Base-by-base conservation (phyloP, 2,888 invertebrate genomes). In the Trissolcus brochymenae region DNA sequence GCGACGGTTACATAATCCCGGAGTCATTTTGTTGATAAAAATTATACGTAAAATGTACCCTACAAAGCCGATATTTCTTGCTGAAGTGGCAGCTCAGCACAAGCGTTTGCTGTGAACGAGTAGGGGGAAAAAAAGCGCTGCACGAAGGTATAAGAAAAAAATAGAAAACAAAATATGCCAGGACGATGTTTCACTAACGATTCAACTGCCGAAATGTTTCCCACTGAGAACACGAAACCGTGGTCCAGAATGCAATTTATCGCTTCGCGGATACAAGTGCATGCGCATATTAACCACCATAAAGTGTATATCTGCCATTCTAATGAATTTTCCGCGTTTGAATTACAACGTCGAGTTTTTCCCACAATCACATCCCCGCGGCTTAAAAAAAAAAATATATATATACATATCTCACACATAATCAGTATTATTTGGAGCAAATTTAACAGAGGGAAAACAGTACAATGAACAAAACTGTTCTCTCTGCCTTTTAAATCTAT, bases 261-360 rank as follows among this genome's bases (percentile, higher is more conserved):
- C 61, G 66, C 40, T 2, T 21, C 54, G 65, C 56, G 53, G 41
- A 55, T 59, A 65, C 64, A 43, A 19, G 49, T 53, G 59, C 72
- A 54, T 60, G 66, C 60, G 61, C 66, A 61, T 66, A 73, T 73
- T 73, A 54, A 56, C 66, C 66, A 56, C 66, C 66, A 73, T 73
- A 73, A 73, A 73, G 51, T 66, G 61, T 60, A 66, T 61, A 73
- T 61, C 61, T 54, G 56, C 19, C 66, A 56, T 50, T 60, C 60
- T 66, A 66, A 73, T 73, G 73, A 66, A 73, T 66, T 73, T 66
- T 56, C 60, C 61, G 19, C 19, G 56, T 66, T 66, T 43, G 61
- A 66, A 66, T 73, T 66, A 72, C 54, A 25, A 21, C 51, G 21
- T 21, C 14, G 55, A 7, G 29, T 7, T 35, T 35, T 35, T 35